A percentile compares a stretch with the other conserved stretches of the same genome.
Conservation (phyloP, 2,797 vertebrate genomes). For the Lithobates sylvaticus region DNA sequence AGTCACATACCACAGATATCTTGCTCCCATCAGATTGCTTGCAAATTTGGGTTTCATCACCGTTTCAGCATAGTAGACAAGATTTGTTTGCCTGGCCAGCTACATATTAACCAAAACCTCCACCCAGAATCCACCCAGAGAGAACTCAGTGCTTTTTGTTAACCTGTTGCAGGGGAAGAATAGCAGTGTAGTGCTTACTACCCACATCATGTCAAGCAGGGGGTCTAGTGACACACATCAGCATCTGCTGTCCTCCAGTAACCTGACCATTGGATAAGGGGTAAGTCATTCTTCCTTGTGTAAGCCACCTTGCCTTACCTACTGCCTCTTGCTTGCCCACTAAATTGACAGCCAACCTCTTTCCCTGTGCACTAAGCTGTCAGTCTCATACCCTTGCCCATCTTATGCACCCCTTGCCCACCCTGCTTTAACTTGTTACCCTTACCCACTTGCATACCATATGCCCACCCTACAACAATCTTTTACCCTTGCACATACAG, state of each 20-base stretch:
- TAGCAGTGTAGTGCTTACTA: neutral
- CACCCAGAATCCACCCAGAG: slow-evolving; percentile 48
- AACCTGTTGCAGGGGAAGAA: slow-evolving; percentile 59
- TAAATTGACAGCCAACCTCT: neutral
- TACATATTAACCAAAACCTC: slow-evolving; percentile 56
- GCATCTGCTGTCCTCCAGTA: slow-evolving; percentile 5
- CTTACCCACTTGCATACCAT: neutral
- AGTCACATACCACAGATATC: slow-evolving; percentile 77
- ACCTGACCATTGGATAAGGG: slow-evolving; percentile 7
- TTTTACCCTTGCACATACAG: neutral
- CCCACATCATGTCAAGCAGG: slow-evolving; percentile 8
- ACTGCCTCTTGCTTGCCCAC: neutral
- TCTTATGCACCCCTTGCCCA: too few relatives aligned
- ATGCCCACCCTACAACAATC: neutral
- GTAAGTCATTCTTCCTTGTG: slow-evolving; percentile 30
- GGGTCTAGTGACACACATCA: slow-evolving; percentile 19
- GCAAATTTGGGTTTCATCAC: slow-evolving; percentile 61
- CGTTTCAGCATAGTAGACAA: slow-evolving; percentile 63
- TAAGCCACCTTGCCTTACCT: neutral
- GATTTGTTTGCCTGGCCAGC: slow-evolving; percentile 51
- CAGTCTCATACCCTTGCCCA: too few relatives aligned
- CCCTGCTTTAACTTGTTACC: too few relatives aligned
- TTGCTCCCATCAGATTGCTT: slow-evolving; percentile 72
- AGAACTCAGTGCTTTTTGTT: slow-evolving; percentile 28
- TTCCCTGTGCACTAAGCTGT: too few relatives aligned